Evolutionary conservation across 2,888 invertebrate species (phyloP).

Genomic region (Escarpia spicata): DNA sequence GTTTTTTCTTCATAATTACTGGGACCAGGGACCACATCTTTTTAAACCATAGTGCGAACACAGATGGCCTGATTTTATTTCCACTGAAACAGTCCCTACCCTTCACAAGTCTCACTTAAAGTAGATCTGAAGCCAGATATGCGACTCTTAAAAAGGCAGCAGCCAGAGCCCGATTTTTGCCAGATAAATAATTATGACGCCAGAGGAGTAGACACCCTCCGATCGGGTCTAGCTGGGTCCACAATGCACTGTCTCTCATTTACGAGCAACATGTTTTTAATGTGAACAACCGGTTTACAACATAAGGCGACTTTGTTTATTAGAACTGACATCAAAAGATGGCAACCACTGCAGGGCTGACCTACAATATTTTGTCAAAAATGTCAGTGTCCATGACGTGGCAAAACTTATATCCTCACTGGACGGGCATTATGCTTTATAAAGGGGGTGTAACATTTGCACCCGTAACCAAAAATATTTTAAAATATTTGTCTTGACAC

Average conservation of each 20-base stretch:
- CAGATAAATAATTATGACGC: neutral
- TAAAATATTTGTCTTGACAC: neutral
- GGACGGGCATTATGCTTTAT: neutral
- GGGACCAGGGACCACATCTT: no score
- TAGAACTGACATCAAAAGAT: neutral
- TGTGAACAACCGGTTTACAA: neutral
- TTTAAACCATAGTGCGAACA: no score
- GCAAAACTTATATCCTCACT: neutral
- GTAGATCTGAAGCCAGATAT: neutral
- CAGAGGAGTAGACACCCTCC: neutral
- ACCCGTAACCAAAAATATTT: neutral
- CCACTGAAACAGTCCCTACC: no score
- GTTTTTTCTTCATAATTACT: no score
- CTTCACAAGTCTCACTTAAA: neutral
- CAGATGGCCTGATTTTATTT: no score
- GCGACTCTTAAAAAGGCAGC: neutral
- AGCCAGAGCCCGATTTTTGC: neutral
- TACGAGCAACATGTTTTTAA: neutral
- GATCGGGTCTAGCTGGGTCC: neutral
- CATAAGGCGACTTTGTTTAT: neutral
- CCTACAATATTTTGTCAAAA: neutral
- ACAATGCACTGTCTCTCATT: neutral
- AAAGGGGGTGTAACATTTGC: neutral
- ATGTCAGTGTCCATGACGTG: neutral
- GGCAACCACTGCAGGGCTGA: neutral